phyloP scores from a whole-genome alignment of 64 coral and sea anemone species.

The Dendrophyllia cribrosa region DNA sequence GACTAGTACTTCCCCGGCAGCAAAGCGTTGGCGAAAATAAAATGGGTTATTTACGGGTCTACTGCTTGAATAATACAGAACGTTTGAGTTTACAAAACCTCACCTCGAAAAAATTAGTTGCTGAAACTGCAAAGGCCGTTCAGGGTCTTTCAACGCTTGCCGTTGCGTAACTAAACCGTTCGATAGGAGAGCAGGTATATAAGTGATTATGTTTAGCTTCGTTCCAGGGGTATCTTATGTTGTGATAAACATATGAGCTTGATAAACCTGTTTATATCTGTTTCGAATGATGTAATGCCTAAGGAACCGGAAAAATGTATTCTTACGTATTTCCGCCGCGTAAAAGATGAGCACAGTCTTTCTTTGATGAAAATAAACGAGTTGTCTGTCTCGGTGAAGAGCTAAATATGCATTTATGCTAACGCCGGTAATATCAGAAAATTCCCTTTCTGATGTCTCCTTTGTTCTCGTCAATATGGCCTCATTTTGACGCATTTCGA shows the following conservation, averaged over 20 bases:
- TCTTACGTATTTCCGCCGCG: constrained; percentile 38
- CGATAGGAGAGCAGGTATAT: not conserved
- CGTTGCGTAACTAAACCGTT: too few species aligned
- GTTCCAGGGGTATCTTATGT: not conserved
- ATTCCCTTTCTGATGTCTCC: not conserved
- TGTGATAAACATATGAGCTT: constrained; percentile 7
- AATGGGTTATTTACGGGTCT: too few species aligned
- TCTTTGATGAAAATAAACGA: not conserved
- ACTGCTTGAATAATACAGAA: too few species aligned
- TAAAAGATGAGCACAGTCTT: not conserved
- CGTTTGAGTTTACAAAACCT: not conserved
- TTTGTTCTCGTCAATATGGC: not conserved
- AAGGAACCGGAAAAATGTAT: not conserved
- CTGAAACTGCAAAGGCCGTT: too few species aligned
- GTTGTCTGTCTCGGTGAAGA: not conserved
- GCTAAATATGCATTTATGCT: not conserved
- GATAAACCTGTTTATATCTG: not conserved
- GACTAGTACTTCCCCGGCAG: not conserved
- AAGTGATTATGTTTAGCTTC: not conserved
- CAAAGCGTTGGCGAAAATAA: not conserved
- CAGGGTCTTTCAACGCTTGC: too few species aligned
- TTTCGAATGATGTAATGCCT: constrained; percentile 19
- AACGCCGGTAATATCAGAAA: not conserved
- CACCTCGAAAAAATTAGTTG: not conserved
- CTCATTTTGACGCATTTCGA: not conserved